Evolutionary conservation across 2,888 invertebrate genomes (phyloP).

Genomic region (Prionchulus punctatus): DNA sequence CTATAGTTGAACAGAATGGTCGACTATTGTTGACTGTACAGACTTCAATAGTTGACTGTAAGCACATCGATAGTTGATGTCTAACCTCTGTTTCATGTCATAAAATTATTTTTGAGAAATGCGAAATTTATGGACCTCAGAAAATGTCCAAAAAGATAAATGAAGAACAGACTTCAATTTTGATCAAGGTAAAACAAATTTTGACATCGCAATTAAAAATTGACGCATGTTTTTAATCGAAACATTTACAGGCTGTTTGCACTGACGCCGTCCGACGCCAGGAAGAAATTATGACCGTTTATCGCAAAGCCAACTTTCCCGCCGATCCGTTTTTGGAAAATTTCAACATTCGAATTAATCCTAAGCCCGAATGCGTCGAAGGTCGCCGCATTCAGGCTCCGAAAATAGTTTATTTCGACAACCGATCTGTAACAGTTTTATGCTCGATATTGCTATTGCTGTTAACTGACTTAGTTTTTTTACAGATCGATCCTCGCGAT

Average conservation of each 20-base stretch:
- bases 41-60: too few species aligned
- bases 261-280: neutral
- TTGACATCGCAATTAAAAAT: neutral
- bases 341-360: constrained; percentile 12
- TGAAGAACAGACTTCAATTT: constrained; percentile 13
- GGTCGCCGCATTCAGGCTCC: constrained; percentile 12
- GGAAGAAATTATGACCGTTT: neutral
- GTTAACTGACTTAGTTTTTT: too few species aligned
- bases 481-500: neutral
- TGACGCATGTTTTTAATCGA: neutral
- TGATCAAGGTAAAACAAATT: constrained; percentile 12
- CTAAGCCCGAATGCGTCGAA: constrained; percentile 10
- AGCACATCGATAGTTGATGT: too few species aligned
- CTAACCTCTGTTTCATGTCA: too few species aligned
- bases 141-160: constrained; percentile 11
- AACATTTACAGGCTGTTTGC: neutral
- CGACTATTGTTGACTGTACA: too few species aligned
- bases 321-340: constrained; percentile 10
- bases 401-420: neutral
- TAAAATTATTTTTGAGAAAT: neutral
- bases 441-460: too few species aligned
- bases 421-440: constrained; percentile 10
- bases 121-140: constrained; percentile 6
- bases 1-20: too few species aligned
- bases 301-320: constrained; percentile 8